Evolutionary conservation across 2,797 vertebrate species (phyloP), one percentile per base, ranked within the genome.

Genomic region (Merluccius polli): DNA sequence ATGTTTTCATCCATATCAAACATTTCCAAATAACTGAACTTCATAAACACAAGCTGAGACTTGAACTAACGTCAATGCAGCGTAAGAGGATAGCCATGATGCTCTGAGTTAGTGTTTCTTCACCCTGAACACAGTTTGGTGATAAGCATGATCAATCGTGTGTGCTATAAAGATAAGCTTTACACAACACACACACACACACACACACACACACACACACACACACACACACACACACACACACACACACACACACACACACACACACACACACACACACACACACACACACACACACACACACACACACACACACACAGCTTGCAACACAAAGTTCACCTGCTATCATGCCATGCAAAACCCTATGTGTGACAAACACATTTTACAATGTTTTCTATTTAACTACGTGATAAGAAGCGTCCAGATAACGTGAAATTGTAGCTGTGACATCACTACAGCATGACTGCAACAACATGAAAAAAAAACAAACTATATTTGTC

Each of bases 151-250:
- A 52, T 52, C 21, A 59, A 24, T 59, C 44, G 4, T n/a, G 52
- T 59, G 52, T 24, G 7, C 52, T 59, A 9, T 10, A 59, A 7
- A 24, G 52, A 59, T 59, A 59, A 59, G 52, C 21, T n/a, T n/a
- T 59, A 24, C 9, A 59, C 52, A 59, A 68, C 97, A 96, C 84
- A 97, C 96, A 96, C 97, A 77, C 6, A 73, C 10, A 27, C 59
- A 32, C 68, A 81, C 8, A 52, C 2, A 6, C 67, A 71, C 33
- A 21, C n/a, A 30, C 10, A 16, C 5, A 38, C 3, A 2, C 59
- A 70, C 31, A 18, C 18, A 27, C 15, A 27, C 4, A 67, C 97
- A 96, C 84, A 98, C 97, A 96, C 98, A 77, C 6, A 73, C 10
- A 27, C 52, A 30, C 67, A 81, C 6, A 48, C 2, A 4, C 63